Evolutionary conservation across 2,113 vertebrate species (phyloP), one percentile per base, ranked within the genome.

Genomic region (Tragelaphus scriptus): DNA sequence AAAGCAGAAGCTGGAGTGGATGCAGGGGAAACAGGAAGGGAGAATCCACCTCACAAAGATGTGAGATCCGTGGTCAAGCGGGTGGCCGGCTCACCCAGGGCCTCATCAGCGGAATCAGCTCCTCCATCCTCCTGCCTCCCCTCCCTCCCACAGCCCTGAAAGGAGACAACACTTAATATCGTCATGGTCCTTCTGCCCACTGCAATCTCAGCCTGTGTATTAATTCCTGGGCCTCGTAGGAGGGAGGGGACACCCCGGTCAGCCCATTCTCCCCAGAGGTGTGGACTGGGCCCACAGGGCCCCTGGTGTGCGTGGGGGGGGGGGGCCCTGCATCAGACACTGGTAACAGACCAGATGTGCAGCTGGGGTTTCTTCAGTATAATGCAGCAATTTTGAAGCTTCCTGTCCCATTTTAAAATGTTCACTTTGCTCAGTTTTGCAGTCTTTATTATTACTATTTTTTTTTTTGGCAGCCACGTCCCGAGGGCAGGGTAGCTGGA

Each of bases 11-110:
- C 2, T 1, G 44, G 30, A 65, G n/a, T 4, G 2, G 81, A 12
- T 47, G 30, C 30, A 2, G 0, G 3, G 3, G 1, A 17, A 3
- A 6, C 19, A 3, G 49, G n/a, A 47, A 32, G 51, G 56, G 58
- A 40, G 28, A 16, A 16, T 30, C 40, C 7, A 19, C 47, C 30
- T 1, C 53, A 0, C 3, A 1, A 0, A 5, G 2, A 4, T 3
- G 47, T 8, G 26, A 61, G 19, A 44, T 12, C 13, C 8, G 0
- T 36, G 9, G 15, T 28, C 47, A 7, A 36, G 15, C 2, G 55
- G 25, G 2, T 17, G 49, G 51, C 19, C 28, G 0, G 0, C 49
- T 32, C 28, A 32, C n/a, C 23, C 4, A 56, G 63, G 44, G 10
- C 65, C 63, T 63, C 25, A 1, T 10, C 25, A 7, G 12, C 0